Base-by-base conservation (phyloP, 35 echinoderm and acorn worm species). In the Lytechinus variegatus region DNA sequence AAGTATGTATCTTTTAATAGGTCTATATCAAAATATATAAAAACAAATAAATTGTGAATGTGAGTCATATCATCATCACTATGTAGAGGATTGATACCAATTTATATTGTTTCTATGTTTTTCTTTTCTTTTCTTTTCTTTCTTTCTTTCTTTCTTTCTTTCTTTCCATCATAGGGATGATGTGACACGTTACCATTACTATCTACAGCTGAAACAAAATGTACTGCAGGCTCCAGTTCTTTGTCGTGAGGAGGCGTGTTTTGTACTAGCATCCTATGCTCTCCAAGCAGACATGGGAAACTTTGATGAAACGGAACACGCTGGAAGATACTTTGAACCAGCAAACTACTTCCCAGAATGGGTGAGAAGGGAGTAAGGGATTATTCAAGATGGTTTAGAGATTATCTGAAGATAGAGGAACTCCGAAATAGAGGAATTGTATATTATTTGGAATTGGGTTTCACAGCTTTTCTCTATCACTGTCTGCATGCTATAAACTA, bases 231-330 rank as follows among this genome's bases (percentile, higher is more conserved):
- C 98, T 94, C 98, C 98, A 55, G 97, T 99, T 53, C 94, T 96
- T 91, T 98, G 97, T 94, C 90, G 97, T 51, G 98, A 99, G 86
- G 98, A 99, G 54, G 97, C 97, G 27, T 98, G 95, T 92, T 99
- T 99, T 55, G 95, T 99, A 33, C 95, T 99, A 52, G 97, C 98
- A 52, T 97, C 98, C 19, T 99, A 99, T 55, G 96, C 98, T 54
- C 95, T 99, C 27, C 98, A 99, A 92, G 98, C 98, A 10, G 98
- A 99, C 89, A 89, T 98, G 4, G 98, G 98, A 1, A 99, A 99
- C 94, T 97, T 97, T 94, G 96, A 96, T 51, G 95, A 97, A 54
- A 95, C 96, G 27, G 89, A 92, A 24, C 97, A 99, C 86, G 95
- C 94, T 56, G 96, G 95, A 28, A 94, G 95, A 92, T 99, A 99